Evolutionary conservation across 2,113 vertebrate genomes (phyloP).

Genomic region (Nanger granti): DNA sequence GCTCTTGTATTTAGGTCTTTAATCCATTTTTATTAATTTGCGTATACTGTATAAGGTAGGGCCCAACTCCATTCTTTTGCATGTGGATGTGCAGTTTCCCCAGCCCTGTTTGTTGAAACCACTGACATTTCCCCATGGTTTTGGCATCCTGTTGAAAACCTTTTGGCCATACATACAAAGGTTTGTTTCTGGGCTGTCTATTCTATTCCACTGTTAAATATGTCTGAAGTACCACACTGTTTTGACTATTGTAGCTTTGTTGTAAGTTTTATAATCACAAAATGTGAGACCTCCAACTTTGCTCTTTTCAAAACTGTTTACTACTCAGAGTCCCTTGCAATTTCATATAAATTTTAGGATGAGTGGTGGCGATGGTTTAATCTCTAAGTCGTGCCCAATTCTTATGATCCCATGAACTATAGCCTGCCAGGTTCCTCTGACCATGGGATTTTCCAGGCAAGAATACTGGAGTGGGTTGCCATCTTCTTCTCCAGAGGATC

Average conservation of each 20-base stretch:
- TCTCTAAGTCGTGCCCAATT: neutral
- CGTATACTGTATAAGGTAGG: neutral
- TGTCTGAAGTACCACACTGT: neutral
- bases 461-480: no score
- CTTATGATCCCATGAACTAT: no score
- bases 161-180: neutral
- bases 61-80: neutral
- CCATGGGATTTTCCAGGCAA: no score
- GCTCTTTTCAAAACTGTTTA: neutral
- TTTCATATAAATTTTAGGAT: neutral
- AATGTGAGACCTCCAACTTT: neutral
- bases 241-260: neutral
- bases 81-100: neutral
- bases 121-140: neutral
- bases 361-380: neutral
- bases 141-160: neutral
- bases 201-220: neutral
- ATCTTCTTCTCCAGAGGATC: no score
- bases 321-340: neutral
- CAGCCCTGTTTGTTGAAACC: neutral
- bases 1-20: neutral
- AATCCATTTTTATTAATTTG: neutral
- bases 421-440: no score
- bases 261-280: neutral
- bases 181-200: neutral